These are phyloP conservation scores for Colletes gigas DNA, from an alignment of 1,140 invertebrate genomes.

Conservation along the genomic window DNA sequence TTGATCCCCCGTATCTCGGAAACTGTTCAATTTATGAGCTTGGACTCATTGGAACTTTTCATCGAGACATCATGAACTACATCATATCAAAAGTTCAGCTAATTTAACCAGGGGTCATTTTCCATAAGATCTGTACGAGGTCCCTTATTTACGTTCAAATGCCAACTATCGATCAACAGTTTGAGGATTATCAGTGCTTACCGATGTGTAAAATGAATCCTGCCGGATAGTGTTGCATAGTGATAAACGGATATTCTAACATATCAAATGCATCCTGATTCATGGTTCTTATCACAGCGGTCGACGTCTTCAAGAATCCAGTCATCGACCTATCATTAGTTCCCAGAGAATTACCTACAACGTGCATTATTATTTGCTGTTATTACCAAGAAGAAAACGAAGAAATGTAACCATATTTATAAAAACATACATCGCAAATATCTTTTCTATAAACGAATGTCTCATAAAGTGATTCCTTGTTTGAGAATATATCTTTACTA, in stretches of 20 bases:
- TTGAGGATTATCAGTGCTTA: constrained; percentile 71
- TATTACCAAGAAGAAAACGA: background rate
- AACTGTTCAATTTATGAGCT: too few species aligned
- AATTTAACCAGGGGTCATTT: too few species aligned
- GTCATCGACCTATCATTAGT: constrained; percentile 82
- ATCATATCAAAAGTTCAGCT: too few species aligned
- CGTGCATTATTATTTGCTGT: background rate
- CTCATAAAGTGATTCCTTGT: constrained; percentile 35
- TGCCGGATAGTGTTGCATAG: constrained; percentile 93
- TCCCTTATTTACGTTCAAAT: too few species aligned
- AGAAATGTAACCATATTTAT: background rate
- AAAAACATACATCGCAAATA: background rate
- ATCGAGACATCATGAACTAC: too few species aligned
- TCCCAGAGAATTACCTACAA: constrained; percentile 86
- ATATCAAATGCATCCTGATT: constrained; percentile 89
- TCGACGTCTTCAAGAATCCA: constrained; percentile 73
- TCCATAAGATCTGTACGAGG: too few species aligned
- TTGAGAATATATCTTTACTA: background rate
- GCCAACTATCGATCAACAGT: too few species aligned
- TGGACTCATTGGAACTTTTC: too few species aligned
- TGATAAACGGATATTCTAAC: constrained; percentile 97
- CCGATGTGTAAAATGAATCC: constrained; percentile 95
- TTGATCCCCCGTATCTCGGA: too few species aligned
- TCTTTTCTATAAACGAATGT: background rate
- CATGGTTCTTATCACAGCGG: constrained; percentile 83